These are phyloP conservation scores for Heteromurus nitidus DNA, from an alignment of 2,888 invertebrate genomes.

Conservation along the genomic window DNA sequence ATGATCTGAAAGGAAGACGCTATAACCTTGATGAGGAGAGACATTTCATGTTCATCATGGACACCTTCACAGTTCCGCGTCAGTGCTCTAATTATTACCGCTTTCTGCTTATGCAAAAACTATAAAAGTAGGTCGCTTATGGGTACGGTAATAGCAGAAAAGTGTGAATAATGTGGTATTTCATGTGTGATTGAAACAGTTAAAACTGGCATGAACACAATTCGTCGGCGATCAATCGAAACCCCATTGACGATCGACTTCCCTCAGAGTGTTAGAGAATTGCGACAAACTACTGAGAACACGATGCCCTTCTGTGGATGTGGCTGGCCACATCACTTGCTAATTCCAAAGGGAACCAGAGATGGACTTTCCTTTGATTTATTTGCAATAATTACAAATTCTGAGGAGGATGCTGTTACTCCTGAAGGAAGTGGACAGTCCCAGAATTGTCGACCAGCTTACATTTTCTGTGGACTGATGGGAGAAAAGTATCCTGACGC, in stretches of 20 bases:
- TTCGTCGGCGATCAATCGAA: constrained; percentile 82
- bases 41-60: constrained; percentile 83
- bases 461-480: constrained; percentile 62
- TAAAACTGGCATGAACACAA: constrained; percentile 76
- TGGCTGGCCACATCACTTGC: constrained; percentile 90
- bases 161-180: too few species aligned
- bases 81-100: constrained; percentile 76
- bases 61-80: constrained; percentile 82
- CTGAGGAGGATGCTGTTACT: constrained; percentile 47
- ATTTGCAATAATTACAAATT: constrained; percentile 65
- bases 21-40: constrained; percentile 81
- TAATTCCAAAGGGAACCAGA: constrained; percentile 83
- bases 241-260: constrained; percentile 90
- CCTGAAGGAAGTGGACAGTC: constrained; percentile 6
- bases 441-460: constrained; percentile 54
- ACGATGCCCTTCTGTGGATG: constrained; percentile 76
- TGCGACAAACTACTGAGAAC: constrained; percentile 78
- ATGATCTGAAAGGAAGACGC: constrained; percentile 81
- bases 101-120: too few species aligned
- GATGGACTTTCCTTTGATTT: constrained; percentile 77
- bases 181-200: constrained; percentile 77
- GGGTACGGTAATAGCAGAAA: too few species aligned
- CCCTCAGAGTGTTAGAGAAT: constrained; percentile 84
- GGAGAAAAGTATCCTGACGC: constrained; percentile 65
- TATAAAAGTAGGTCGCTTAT: too few species aligned